Percentiles rank a stretch among this genome's conserved stretches.
phyloP scores from a whole-genome alignment of 2,797 vertebrate genomes.

The Dendrocincla tyrannina region DNA sequence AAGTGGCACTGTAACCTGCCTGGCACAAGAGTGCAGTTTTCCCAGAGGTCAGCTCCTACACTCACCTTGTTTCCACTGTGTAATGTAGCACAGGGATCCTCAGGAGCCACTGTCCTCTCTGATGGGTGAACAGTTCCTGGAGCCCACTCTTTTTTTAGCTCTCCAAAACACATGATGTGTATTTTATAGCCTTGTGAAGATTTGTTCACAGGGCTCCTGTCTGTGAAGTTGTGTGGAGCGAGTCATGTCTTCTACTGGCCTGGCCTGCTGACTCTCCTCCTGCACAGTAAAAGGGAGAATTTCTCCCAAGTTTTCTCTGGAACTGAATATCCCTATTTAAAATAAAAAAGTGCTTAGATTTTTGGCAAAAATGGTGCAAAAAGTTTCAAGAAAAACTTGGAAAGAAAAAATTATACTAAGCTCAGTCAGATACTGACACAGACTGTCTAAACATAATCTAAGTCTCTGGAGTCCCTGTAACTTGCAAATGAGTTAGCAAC shows the following conservation, averaged over 20 bases:
- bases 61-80: neutral
- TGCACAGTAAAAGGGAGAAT: neutral
- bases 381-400: neutral
- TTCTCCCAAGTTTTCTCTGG: neutral
- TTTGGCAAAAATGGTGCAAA: neutral
- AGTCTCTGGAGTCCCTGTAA: neutral
- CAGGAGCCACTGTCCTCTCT: neutral
- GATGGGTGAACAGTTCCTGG: neutral
- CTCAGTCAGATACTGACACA: neutral
- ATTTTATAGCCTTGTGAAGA: neutral
- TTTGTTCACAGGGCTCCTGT: neutral
- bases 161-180: neutral
- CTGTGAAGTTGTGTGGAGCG: neutral
- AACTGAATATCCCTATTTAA: neutral
- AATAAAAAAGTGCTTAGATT: neutral
- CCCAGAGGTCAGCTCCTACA: neutral
- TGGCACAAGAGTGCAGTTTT: neutral
- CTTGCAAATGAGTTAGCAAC: neutral
- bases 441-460: neutral
- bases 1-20: neutral
- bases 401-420: neutral
- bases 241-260: neutral
- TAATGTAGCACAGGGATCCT: rapidly evolving
- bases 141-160: neutral
- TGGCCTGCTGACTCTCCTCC: neutral